Percentiles rank a stretch among this genome's conserved stretches.
Conservation (phyloP, 2,888 invertebrate species). For the Caenorhabditis drosophilae region DNA sequence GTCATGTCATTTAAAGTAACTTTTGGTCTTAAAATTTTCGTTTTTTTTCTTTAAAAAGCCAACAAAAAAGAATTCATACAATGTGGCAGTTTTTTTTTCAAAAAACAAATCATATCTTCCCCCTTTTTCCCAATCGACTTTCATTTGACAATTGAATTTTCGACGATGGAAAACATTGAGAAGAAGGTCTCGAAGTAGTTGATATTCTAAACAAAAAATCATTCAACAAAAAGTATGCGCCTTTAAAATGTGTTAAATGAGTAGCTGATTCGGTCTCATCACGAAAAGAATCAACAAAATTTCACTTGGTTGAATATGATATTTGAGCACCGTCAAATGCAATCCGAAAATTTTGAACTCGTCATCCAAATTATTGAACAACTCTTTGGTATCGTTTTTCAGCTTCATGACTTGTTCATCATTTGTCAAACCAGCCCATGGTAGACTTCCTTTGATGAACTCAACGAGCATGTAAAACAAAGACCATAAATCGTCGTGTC, state of each 20-base stretch:
- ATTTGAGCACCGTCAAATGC: constrained; percentile 18
- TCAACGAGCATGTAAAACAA: constrained; percentile 52
- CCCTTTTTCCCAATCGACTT: constrained; percentile 44
- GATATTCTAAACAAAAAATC: constrained; percentile 28
- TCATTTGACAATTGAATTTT: constrained; percentile 24
- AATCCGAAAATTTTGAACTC: constrained; percentile 24
- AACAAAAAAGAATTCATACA: constrained; percentile 9
- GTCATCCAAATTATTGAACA: constrained; percentile 17
- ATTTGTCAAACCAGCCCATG: constrained; percentile 17
- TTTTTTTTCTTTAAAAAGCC: no score
- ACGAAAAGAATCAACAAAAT: no score
- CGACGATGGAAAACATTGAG: constrained; percentile 17
- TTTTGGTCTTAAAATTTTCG: constrained; percentile 13
- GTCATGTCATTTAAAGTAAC: constrained; percentile 28
- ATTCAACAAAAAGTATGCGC: no score
- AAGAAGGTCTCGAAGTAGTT: constrained; percentile 20
- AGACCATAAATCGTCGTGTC: constrained; percentile 52
- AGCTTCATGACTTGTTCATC: constrained; percentile 24
- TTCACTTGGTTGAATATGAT: constrained; percentile 16
- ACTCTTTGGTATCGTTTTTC: constrained; percentile 24
- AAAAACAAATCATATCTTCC: constrained; percentile 27
- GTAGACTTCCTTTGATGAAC: constrained; percentile 14
- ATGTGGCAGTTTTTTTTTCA: constrained; percentile 22
- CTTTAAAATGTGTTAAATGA: no score
- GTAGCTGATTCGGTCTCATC: no score